Evolutionary conservation across 2,113 vertebrate species (phyloP), one percentile per base, ranked within the genome.

Genomic region (Oreocharis arfaki): DNA sequence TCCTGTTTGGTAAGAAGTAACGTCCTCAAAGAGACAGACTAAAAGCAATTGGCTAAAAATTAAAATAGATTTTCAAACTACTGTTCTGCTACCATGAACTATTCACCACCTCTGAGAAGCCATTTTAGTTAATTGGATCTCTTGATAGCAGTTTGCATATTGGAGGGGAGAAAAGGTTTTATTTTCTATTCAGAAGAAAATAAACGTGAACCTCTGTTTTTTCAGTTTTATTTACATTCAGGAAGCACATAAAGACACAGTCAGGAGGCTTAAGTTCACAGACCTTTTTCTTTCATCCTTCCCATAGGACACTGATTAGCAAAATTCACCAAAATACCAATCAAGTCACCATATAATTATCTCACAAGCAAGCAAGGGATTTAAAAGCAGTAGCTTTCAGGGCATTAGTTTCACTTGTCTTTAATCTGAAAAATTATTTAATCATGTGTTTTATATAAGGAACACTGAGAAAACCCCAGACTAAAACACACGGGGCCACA

Each of bases 1-100:
- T 99, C 99, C 99, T 99, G 91, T 93, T 71, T 87, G 50, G 75
- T 46, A 78, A 87, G 85, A 65, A 37, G 65, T 15, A 88, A 27
- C 10, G 13, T 44, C 80, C 84, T 77, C 80, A 52, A 79, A 67
- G 8, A 75, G 18, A 67, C 9, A 28, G 30, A 61, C 37, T 65
- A n/a, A 68, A 70, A 53, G 23, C 9, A n/a, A 33, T 6, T 65
- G 11, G 67, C 52, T 84, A 30, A 75, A 74, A 60, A 15, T 32
- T 52, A 69, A 60, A 69, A 21, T n/a, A 59, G 24, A 14, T 79
- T 88, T 61, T 33, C 30, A 65, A 92, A 56, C 3, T 8, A 56
- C 44, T 59, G 33, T 23, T 70, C 37, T 77, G 23, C 39, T 69
- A 68, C 27, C 52, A 53, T 35, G 3, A 50, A 26, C 16, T 30